Evolutionary conservation across 2,113 vertebrate genomes (phyloP), one percentile per base, ranked within the genome.

Genomic region (Bos javanicus): DNA sequence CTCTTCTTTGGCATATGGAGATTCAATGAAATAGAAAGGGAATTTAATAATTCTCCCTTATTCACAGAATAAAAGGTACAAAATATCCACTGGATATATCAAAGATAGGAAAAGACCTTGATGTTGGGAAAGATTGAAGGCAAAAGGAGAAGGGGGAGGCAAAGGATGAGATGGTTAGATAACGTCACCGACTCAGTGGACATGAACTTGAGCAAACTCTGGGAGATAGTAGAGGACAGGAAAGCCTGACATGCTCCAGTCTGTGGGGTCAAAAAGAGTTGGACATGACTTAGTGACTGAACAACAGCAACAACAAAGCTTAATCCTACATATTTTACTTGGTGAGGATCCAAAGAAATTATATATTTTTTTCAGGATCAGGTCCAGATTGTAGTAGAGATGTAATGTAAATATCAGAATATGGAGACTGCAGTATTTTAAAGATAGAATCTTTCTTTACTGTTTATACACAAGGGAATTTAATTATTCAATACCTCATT

Each of bases 111-210:
- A 23, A 39, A 39, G 19, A 71, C n/a, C n/a, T 39, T 71, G 67
- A 71, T 71, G n/a, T 12, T 71, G 67, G 67, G 67, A 23, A 36
- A 71, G 67, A 39, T 1, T 12, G n/a, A 71, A 71, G 67, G n/a
- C 19, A 23, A 71, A 71, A 71, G 19, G 67, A 71, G 19, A 71
- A 71, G 19, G 19, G n/a, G 3, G 19, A 23, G 10, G 67, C 67
- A 71, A 71, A 39, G 5, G 19, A 39, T 6, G 1, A 39, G 67
- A 71, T 71, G n/a, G 10, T 39, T 71, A 71, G n/a, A 23, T 39
- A 39, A n/a, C 1, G 0, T 71, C 19, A 71, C n/a, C 0, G 0
- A 39, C 67, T 71, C 5, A 71, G 67, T 39, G n/a, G 10, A 71
- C 67, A 6, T 12, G 19, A 71, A 71, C 67, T 71, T 71, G n/a